Conservation (phyloP, 2,113 vertebrate species). For the Zonotrichia leucophrys region DNA sequence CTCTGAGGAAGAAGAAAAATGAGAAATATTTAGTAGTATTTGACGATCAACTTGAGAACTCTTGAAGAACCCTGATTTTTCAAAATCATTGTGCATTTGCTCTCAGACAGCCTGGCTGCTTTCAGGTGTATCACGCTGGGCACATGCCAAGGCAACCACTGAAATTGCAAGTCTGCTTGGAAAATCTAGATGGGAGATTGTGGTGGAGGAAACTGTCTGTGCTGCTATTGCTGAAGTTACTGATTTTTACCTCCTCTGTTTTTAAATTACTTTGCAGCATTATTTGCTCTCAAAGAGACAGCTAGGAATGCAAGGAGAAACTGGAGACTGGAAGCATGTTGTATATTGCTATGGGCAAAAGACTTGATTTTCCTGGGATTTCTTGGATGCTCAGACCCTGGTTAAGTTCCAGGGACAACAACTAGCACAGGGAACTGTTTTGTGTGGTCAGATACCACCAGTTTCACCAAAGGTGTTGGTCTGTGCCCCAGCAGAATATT, state of each 20-base stretch:
- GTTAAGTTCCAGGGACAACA: neutral
- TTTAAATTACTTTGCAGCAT: neutral
- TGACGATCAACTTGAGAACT: neutral
- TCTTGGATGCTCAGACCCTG: neutral
- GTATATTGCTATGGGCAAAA: neutral
- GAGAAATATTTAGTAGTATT: neutral
- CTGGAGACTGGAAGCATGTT: neutral
- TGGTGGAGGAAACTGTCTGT: neutral
- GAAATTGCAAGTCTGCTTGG: neutral
- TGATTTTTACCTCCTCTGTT: constrained; percentile 20
- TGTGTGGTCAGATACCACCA: neutral
- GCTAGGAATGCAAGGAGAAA: neutral
- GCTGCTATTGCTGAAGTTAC: neutral
- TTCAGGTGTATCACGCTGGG: neutral
- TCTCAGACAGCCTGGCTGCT: constrained; percentile 23
- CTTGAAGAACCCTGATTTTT: neutral
- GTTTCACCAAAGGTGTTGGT: neutral
- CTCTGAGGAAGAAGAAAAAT: neutral
- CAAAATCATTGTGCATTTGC: neutral
- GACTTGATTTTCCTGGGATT: neutral
- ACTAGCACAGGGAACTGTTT: neutral
- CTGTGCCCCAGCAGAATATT: neutral
- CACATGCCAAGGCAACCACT: neutral
- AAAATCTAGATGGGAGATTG: constrained; percentile 5
- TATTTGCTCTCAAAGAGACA: neutral